Base-by-base conservation (phyloP, 2,113 vertebrate genomes). In the Nyctibius bracteatus region DNA sequence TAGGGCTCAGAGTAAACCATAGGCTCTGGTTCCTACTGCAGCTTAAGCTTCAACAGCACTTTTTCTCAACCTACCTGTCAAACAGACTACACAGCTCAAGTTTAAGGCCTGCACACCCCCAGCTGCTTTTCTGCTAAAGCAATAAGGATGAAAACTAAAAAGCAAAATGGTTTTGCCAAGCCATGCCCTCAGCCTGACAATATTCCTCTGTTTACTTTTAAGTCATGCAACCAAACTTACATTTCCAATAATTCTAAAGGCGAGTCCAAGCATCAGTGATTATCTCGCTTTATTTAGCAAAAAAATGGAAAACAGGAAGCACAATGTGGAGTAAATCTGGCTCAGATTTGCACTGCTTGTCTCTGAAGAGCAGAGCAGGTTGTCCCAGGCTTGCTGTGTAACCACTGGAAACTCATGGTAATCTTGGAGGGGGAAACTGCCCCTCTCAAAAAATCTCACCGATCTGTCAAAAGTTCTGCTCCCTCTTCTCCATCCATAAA, bases 241-340 rank as follows among this genome's bases (percentile, higher is more conserved):
- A 30, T 15, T 24, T 30, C 20, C 33, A 31, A 1, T 12, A 31
- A 70, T 22, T 54, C 55, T 14, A 30, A 27, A 73, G 21, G 14
- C 25, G 0, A 21, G 22, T 3, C 28, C 47, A 73, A 31, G 22
- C 19, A 47, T 9, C 49, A 28, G 23, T 3, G 9, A 65, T 21
- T 27, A 24, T 22, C 52, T 44, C 15, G 28, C 3, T 81, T 86
- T 22, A 43, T 21, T 75, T 35, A 12, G 37, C 2, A 3, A 28
- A 28, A 25, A 23, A 21, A 2, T 1, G 6, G 24, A 44, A 74
- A 86, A 21, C 0, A 5, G 0, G 20, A 59, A 73, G 63, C 22
- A 61, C 44, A 41, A 31, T 0, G 14, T 20, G 58, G 54, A 73
- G 6, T 33, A 65, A 78, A 33, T 2, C 61, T 20, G n/a, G 5